Conservation (phyloP, 2,797 vertebrate genomes). For the Spondyliosoma cantharus region DNA sequence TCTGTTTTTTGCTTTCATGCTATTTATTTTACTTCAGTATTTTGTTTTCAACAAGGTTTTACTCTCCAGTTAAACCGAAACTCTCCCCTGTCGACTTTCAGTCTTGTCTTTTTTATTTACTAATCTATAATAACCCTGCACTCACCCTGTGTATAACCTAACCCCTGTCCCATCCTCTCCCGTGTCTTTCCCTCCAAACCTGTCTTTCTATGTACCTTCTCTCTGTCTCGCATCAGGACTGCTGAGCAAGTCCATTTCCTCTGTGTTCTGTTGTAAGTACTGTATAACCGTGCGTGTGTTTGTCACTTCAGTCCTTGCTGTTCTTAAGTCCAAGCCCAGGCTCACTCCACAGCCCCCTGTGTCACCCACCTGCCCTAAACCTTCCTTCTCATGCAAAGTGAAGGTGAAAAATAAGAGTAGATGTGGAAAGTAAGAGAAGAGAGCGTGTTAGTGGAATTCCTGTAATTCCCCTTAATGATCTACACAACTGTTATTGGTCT, state of each 20-base stretch:
- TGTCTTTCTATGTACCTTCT: constrained; percentile 64
- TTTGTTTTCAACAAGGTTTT: background rate
- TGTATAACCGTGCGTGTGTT: constrained; percentile 52
- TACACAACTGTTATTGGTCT: constrained; percentile 31
- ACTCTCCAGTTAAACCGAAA: background rate
- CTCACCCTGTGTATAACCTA: constrained; percentile 55
- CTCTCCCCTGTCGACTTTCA: background rate
- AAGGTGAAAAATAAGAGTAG: constrained; percentile 21
- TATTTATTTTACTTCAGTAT: background rate
- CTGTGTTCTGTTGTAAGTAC: constrained; percentile 99
- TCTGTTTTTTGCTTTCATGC: no score
- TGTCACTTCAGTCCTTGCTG: constrained; percentile 32
- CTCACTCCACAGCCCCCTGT: constrained; percentile 7
- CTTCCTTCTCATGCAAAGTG: constrained; percentile 4
- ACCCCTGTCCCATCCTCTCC: constrained; percentile 55
- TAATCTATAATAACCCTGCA: constrained; percentile 48
- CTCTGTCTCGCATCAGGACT: constrained; percentile 91
- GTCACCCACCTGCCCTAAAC: constrained; percentile 25
- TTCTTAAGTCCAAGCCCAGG: constrained; percentile 14
- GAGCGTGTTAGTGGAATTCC: constrained; percentile 22
- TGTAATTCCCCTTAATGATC: constrained; percentile 42
- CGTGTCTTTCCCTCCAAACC: constrained; percentile 56
- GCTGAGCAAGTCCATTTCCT: constrained; percentile 98
- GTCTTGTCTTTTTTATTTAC: constrained; percentile 12
- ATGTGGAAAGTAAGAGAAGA: constrained; percentile 22